Base-by-base conservation (phyloP, 2,888 invertebrate species). In the Steinernema hermaphroditum region DNA sequence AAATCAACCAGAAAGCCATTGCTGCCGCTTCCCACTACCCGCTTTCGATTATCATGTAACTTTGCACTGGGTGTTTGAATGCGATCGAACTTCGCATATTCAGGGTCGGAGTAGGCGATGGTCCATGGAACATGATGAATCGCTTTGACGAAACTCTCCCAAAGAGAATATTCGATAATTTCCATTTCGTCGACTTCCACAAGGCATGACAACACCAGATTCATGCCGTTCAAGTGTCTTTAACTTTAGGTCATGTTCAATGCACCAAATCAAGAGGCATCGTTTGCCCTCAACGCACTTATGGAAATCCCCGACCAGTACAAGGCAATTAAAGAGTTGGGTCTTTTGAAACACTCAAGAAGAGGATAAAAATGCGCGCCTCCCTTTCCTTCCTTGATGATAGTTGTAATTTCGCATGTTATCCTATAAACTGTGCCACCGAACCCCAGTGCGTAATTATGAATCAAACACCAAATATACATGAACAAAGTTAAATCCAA, bases 221-320 rank as follows among this genome's bases (percentile, higher is more conserved):
- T 72, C 16, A 1, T 2, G 34, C 29, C 1, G 2, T 32, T 16
- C 14, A 62, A 12, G 34, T 4, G n/a, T 6, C n/a, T 8, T 12
- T 22, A 41, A 69, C 14, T 81, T 69, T 71, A 85, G 85, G 85
- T 85, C 19, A 85, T 85, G 83, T 86, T 83, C 81, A 84, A 86
- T 72, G 80, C 83, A 12, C 82, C 85, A 16, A 87, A 87, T 72
- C 81, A 83, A 1, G 87, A 87, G 69, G 85, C 87, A 6, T 82
- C 88, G 0, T 89, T 89, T 81, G 89, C 89, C 12, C 80, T 89
- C 46, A 87, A 89, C 76, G 88, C 89, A 1, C 82, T 89, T 34
- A 89, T 89, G 89, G 89, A 89, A 80, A 88, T 89, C 73, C 89
- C 89, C 2, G 89, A 89, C 74, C 89, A 89, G 79, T 89, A 84